phyloP scores from a whole-genome alignment of 2,113 vertebrate genomes.

The Eidolon helvum region DNA sequence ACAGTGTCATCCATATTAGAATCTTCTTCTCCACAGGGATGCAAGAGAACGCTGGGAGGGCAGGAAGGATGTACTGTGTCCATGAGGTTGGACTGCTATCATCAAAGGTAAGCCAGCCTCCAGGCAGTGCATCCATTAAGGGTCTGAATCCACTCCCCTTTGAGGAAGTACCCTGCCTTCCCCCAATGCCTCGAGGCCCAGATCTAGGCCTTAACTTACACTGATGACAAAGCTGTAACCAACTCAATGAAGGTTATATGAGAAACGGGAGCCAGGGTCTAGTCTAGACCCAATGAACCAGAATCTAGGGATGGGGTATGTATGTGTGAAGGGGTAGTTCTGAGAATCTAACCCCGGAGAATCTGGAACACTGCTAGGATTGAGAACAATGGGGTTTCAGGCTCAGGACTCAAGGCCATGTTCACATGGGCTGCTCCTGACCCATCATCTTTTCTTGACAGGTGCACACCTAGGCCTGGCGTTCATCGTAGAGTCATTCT shows the following conservation, averaged over 20 bases:
- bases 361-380: not conserved
- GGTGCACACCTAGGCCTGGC: not conserved
- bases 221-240: not conserved
- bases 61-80: not conserved
- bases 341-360: not conserved
- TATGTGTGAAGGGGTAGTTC: not conserved
- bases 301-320: not conserved
- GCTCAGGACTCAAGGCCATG: not conserved
- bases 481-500: not conserved
- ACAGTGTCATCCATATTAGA: not conserved
- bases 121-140: not conserved
- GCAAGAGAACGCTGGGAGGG: not conserved
- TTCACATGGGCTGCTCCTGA: not conserved
- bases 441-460: not conserved
- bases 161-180: not conserved
- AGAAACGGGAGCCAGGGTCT: not conserved
- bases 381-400: not conserved
- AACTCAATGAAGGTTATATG: not conserved
- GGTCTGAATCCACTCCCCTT: not conserved
- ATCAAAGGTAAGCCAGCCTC: not conserved
- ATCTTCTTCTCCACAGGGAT: not conserved
- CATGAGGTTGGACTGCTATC: not conserved
- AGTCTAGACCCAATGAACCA: not conserved
- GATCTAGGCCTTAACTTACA: not conserved
- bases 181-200: not conserved